Evolutionary conservation across 2,888 invertebrate genomes (phyloP).

Genomic region (Metellina segmentata): DNA sequence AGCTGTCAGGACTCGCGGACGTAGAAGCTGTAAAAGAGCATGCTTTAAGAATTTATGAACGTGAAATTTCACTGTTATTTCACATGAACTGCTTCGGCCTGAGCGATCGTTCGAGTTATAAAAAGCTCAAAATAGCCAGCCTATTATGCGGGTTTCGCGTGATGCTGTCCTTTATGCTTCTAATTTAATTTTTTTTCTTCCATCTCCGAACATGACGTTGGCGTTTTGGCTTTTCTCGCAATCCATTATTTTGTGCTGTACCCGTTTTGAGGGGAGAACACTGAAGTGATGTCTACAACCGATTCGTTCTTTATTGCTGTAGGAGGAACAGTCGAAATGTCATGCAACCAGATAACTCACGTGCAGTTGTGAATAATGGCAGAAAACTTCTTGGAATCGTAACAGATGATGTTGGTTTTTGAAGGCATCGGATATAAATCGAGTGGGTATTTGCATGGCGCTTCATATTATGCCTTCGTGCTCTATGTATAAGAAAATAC

Average conservation of each 20-base stretch:
- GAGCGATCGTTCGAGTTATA: background rate
- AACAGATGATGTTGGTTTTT: too few species aligned
- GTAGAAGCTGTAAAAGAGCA: background rate
- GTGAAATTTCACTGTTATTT: too few species aligned
- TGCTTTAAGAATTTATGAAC: background rate
- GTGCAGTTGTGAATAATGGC: conserved; percentile 48
- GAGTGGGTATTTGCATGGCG: too few species aligned
- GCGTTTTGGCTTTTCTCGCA: conserved; percentile 47
- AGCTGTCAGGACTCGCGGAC: background rate
- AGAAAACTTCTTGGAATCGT: background rate
- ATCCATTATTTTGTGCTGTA: conserved; percentile 35
- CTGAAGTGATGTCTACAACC: background rate
- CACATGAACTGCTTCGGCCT: too few species aligned
- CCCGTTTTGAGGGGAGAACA: background rate
- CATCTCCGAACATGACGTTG: conserved; percentile 27
- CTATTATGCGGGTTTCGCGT: conserved; percentile 56
- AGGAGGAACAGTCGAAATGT: conserved; percentile 13
- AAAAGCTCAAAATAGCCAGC: background rate
- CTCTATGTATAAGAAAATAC: too few species aligned
- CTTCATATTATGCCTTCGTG: too few species aligned
- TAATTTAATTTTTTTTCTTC: conserved; percentile 42
- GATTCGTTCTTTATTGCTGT: background rate
- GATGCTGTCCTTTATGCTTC: conserved; percentile 29
- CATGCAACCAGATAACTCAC: conserved; percentile 47
- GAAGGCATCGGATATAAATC: too few species aligned